Percentiles rank a stretch among this genome's conserved stretches.
Conservation (phyloP, 2,113 vertebrate genomes). For the Panthera leo region DNA sequence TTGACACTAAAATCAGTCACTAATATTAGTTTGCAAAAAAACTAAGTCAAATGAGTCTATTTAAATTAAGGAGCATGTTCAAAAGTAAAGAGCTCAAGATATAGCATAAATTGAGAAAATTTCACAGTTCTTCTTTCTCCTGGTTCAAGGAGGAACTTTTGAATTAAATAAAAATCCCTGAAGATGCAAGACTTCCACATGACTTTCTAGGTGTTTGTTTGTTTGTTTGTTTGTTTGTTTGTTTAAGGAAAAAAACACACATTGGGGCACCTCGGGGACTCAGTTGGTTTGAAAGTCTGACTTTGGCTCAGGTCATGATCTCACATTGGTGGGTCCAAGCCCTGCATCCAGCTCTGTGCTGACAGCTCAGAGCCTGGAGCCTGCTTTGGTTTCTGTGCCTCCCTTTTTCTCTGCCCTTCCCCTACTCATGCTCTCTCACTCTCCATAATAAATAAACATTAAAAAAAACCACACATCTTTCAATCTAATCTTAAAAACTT, state of each 20-base stretch:
- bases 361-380: too few relatives aligned
- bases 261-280: fast-evolving
- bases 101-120: neutral
- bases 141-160: neutral
- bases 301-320: too few relatives aligned
- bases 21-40: neutral
- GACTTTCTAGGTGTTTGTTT: neutral
- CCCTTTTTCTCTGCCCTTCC: too few relatives aligned
- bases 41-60: neutral
- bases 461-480: neutral
- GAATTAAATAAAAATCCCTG: neutral
- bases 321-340: too few relatives aligned
- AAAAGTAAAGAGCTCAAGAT: neutral
- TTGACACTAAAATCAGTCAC: neutral
- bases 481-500: neutral
- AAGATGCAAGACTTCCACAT: neutral
- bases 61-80: neutral
- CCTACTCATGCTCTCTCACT: too few relatives aligned
- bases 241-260: neutral
- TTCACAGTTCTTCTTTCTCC: neutral
- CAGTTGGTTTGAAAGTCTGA: fast-evolving
- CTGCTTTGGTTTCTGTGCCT: too few relatives aligned
- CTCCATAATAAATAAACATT: too few relatives aligned
- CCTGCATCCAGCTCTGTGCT: too few relatives aligned
- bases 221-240: neutral